Base-by-base conservation (phyloP, 2,113 vertebrate genomes). In the Mobula birostris region DNA sequence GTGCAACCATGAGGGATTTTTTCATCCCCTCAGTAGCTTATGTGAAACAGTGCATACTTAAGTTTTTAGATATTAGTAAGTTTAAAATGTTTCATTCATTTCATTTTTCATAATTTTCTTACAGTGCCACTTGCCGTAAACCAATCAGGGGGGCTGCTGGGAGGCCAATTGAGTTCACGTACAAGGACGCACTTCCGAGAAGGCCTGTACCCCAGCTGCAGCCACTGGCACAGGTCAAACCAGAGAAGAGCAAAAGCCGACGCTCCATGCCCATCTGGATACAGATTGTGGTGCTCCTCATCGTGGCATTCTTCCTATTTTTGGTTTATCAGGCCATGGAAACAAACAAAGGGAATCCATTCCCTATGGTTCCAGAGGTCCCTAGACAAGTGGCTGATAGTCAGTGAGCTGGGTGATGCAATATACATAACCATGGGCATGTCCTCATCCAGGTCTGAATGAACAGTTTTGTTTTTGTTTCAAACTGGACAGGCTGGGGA, bases 301-400 rank as follows among this genome's bases (percentile, higher is more conserved):
- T 97, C 3, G 95, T 98, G 94, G 97, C 95, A 0, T 95, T 96
- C 24, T 98, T 99, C 96, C 95, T 98, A 94, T 97, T 98, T 96
- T 95, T 98, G 88, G 96, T 99, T 94, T 99, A 99, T 96, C 98
- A 99, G 96, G 97, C 98, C 95, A 99, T 99, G 98, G 99, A 99
- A 97, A 97, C 97, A 95, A 98, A 98, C 95, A 96, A 97, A 96
- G 96, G 95, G 95, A 98, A 96, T 95, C 98, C 98, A 0, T 99
- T 98, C 95, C 36, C 94, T 95, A 56, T 14, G 5, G 96, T 96
- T 91, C 0, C 95, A n/a, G 0, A 70, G 11, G 0, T 0, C n/a
- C 6, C 72, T 95, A 2, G 0, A 29, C 40, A n/a, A 61, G 8
- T 15, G 3, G 40, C 78, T 80, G 94, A 7, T 21, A 32, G 94